Evolutionary conservation across 2,113 vertebrate species (phyloP), one percentile per base, ranked within the genome.

Genomic region (Leuciscus idus): DNA sequence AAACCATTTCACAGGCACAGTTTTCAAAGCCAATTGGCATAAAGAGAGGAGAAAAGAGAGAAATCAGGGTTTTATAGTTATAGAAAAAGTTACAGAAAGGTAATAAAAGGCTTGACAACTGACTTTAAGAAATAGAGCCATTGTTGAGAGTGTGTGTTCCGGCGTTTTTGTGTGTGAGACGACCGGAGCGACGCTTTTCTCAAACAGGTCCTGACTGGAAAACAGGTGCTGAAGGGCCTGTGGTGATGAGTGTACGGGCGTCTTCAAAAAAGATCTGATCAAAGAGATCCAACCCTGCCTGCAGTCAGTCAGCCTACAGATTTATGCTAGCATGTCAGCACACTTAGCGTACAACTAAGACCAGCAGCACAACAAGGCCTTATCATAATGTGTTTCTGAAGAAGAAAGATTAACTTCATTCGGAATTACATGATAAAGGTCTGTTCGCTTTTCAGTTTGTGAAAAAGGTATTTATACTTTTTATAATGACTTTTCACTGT

Each of bases 201-300:
- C 93, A 92, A 94, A 92, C 94, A 94, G 95, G 95, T 92, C 95
- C 90, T 92, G 92, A 96, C 96, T 94, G 88, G 95, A 94, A 95
- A 95, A 95, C 96, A 96, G 97, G 97, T 96, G 96, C 94, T 94
- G 94, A 90, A 87, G 92, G 95, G 92, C 92, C 92, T 92, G 91
- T 91, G 90, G 93, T 88, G 93, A 93, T 92, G 93, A 92, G 93
- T 93, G 93, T 93, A 93, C 93, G 90, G 90, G 89, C 92, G 92
- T 95, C 94, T 90, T 95, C 81, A 94, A 95, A 94, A 85, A 77
- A 92, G 90, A 90, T 77, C 88, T 93, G 96, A 97, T 97, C 96
- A 97, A 97, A 97, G 97, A 89, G 82, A 48, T 74, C 91, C 93
- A 91, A 89, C 92, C 92, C 91, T 90, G 93, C 93, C 91, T 92